Evolutionary conservation across 2,797 vertebrate species (phyloP).

Genomic region (Cyprinodon diabolis): DNA sequence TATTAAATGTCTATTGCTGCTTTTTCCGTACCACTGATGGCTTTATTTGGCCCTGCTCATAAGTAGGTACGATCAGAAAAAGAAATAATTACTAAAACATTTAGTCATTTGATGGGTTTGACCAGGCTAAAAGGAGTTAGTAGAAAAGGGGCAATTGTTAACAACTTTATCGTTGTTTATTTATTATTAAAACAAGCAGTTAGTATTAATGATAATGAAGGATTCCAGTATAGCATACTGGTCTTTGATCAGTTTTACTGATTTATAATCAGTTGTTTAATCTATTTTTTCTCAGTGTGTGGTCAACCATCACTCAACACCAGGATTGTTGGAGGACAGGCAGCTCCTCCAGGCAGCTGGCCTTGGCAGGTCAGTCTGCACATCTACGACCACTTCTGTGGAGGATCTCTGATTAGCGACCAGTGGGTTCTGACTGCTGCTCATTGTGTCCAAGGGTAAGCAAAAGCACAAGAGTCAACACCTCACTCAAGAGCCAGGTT

Average conservation of each 20-base stretch:
- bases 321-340: constrained; percentile 61
- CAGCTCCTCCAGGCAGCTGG: constrained; percentile 71
- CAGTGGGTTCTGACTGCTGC: constrained; percentile 81
- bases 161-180: too few relatives aligned
- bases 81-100: too few relatives aligned
- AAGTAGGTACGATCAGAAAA: too few relatives aligned
- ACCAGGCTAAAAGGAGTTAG: too few relatives aligned
- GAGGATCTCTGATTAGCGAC: constrained; percentile 77
- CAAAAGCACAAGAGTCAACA: neutral
- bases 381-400: constrained; percentile 68
- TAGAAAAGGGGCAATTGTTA: too few relatives aligned
- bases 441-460: constrained; percentile 26
- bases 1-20: too few relatives aligned
- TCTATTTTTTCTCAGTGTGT: constrained; percentile 41
- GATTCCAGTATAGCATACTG: neutral
- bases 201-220: neutral
- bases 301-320: constrained; percentile 29
- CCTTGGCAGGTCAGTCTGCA: constrained; percentile 84
- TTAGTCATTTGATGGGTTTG: too few relatives aligned
- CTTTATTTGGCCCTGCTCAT: too few relatives aligned
- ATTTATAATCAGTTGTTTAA: neutral
- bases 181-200: neutral
- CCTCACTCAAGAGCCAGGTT: neutral
- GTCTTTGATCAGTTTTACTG: neutral
- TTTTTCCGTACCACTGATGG: too few relatives aligned